Conservation (phyloP, 1,140 invertebrate species). For the Drosophila kepulauana region DNA sequence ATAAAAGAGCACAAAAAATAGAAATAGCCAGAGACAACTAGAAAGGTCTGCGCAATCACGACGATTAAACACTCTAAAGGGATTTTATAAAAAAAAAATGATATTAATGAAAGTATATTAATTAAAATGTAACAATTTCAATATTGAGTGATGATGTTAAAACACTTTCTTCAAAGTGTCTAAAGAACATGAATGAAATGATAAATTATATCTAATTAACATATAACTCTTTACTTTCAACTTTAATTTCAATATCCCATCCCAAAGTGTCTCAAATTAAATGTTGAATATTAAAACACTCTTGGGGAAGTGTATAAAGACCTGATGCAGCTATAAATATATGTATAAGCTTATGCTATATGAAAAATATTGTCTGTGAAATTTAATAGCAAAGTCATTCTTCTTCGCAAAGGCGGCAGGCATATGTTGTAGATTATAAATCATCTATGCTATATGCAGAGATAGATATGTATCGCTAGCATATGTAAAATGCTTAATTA, state of each 20-base stretch:
- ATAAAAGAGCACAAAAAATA: slow-evolving; percentile 32
- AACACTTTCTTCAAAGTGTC: no score
- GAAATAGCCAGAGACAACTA: background rate
- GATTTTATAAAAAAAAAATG: no score
- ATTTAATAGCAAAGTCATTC: slow-evolving; percentile 50
- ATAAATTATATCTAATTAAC: no score
- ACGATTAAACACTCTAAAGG: background rate
- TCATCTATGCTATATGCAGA: background rate
- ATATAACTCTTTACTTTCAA: no score
- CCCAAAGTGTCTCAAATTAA: background rate
- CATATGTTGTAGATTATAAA: slow-evolving; percentile 14
- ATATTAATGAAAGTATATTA: no score
- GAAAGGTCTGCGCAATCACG: no score
- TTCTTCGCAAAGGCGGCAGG: slow-evolving; percentile 18
- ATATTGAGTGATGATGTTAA: no score
- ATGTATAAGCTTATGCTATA: background rate
- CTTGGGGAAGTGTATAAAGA: slow-evolving; percentile 4
- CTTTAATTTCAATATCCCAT: background rate
- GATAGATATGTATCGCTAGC: slow-evolving; percentile 19
- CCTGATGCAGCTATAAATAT: slow-evolving; percentile 17
- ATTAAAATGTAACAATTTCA: no score
- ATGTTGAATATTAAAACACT: background rate
- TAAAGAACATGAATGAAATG: no score
- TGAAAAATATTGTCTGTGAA: slow-evolving; percentile 46
- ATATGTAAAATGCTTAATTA: slow-evolving; percentile 59